Base-by-base conservation (phyloP, 2,888 invertebrate genomes). In the Andrena marginata region DNA sequence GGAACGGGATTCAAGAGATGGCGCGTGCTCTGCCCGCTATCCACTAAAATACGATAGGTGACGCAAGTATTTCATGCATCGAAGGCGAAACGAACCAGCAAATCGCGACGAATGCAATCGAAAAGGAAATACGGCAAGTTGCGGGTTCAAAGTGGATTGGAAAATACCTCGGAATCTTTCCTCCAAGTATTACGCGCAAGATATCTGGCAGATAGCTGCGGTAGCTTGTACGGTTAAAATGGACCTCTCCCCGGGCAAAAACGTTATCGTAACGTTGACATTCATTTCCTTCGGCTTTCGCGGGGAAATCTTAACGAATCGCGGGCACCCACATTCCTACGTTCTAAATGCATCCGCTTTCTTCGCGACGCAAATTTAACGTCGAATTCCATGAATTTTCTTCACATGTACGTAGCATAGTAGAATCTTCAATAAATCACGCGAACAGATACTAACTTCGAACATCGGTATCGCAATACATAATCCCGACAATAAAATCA, bases 51-150 rank as follows among this genome's bases (percentile, higher is more conserved):
- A n/a, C n/a, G n/a, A n/a, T n/a, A n/a, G 20, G 10, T n/a, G 29
- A 33, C 62, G 31, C 33, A 67, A 78, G 80, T 85, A 82, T 82
- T 72, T 79, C 70, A 54, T 59, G 56, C 71, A 69, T 51, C 23
- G 69, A 77, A 65, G 59, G 49, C 35, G 71, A 77, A 69, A 77
- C 68, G 77, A 72, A 68, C 49, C 69, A 59, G 65, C 48, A 70
- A 73, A 85, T 56, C 63, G 20, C 8, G 35, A 35, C 26, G 62
- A 35, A 35, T 51, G 29, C 3, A 60, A 67, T 48, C 56, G 56
- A 68, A 70, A 59, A 8, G n/a, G 16, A 59, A 29, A 59, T 70
- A 76, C 68, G 71, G 63, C 20, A 16, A 48, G 20, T 29, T 60
- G 49, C 31, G 29, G 59, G 56, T n/a, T 56, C 33, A 75, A 71